Percentiles rank a stretch among this genome's conserved stretches.
Evolutionary conservation across 2,113 vertebrate species (phyloP).

Genomic region (Macquaria australasica): DNA sequence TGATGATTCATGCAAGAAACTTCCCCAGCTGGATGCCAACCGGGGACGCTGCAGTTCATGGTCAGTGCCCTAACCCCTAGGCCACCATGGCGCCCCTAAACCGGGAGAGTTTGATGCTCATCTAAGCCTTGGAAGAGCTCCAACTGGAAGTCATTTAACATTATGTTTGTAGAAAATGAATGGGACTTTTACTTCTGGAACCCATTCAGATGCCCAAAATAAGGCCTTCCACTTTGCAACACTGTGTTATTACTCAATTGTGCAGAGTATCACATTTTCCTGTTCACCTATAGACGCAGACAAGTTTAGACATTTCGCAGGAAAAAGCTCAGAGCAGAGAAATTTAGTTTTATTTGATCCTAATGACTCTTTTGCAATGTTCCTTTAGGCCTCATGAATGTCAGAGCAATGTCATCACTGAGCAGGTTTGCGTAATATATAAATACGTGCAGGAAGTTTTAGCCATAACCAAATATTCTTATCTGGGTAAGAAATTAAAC

Average conservation of each 20-base stretch:
- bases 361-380: neutral
- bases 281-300: neutral
- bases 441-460: neutral
- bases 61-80: neutral
- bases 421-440: neutral
- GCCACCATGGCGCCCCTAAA: neutral
- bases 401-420: neutral
- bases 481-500: neutral
- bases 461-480: neutral
- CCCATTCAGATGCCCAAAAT: neutral
- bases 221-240: neutral
- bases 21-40: neutral
- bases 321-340: conserved; percentile 32
- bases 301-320: conserved; percentile 45
- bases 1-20: neutral
- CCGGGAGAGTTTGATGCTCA: neutral
- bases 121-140: neutral
- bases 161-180: neutral
- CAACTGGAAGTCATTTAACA: neutral
- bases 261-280: neutral
- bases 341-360: conserved; percentile 15
- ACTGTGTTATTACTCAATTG: neutral
- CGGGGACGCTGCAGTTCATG: neutral
- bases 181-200: neutral
- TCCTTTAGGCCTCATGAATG: neutral